These are phyloP conservation scores for Drosophila stalkeri DNA, from an alignment of 2,888 invertebrate species.

Conservation along the genomic window DNA sequence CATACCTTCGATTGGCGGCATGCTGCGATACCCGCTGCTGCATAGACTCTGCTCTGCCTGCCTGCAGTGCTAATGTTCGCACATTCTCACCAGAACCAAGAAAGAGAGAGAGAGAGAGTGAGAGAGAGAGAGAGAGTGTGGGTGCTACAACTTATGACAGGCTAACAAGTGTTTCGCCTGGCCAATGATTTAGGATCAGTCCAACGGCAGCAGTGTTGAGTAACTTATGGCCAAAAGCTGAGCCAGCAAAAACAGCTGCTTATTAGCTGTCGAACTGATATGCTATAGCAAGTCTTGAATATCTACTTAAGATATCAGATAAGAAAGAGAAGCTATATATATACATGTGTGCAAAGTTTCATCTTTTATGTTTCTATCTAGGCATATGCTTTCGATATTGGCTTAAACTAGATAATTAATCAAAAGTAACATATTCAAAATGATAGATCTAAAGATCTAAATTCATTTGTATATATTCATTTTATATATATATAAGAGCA, in stretches of 20 bases:
- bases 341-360: no score
- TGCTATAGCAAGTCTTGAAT: background rate
- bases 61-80: constrained; percentile 74
- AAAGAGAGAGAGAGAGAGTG: background rate
- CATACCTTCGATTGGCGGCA: constrained; percentile 47
- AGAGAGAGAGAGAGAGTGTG: background rate
- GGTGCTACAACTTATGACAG: constrained; percentile 46
- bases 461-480: background rate
- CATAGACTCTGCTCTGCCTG: constrained; percentile 64
- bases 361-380: no score
- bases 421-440: background rate
- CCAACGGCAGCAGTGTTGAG: constrained; percentile 19
- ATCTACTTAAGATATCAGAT: background rate
- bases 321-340: background rate
- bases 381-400: no score
- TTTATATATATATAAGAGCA: background rate
- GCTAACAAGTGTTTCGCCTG: constrained; percentile 54
- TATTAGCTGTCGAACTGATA: constrained; percentile 31
- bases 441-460: background rate
- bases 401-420: no score
- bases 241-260: constrained; percentile 46
- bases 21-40: constrained; percentile 17
- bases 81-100: constrained; percentile 48
- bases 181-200: constrained; percentile 51
- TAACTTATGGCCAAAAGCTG: constrained; percentile 36